Base-by-base conservation (phyloP, 2,113 vertebrate genomes). In the Oreochromis spilurus region DNA sequence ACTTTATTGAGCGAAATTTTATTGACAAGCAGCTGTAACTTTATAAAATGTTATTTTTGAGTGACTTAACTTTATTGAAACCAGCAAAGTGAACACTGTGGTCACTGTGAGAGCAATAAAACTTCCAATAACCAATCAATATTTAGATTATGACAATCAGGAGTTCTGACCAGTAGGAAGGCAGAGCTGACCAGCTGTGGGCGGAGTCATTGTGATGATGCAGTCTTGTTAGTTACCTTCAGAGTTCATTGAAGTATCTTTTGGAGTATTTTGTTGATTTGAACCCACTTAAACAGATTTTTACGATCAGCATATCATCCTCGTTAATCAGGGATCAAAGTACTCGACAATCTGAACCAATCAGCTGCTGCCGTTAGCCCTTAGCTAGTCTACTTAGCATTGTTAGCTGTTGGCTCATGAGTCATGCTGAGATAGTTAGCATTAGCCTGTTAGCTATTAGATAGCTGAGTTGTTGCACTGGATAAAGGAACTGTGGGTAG, bases 101-200 rank as follows among this genome's bases (percentile, higher is more conserved):
- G 80, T 83, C 79, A 87, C 84, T 86, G 67, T 80, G 50, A 88
- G 38, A 92, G 93, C 93, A 93, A 92, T 93, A 90, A 87, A 87
- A 55, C 62, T 21, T 83, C 90, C 55, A 77, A 89, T 84, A 14
- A 55, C 36, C 45, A 40, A 91, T 88, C 52, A 62, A 50, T 62
- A 57, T 11, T 55, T 85, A 83, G n/a, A 81, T 83, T 4, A 31
- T 65, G 87, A 91, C 89, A 93, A 90, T 93, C 91, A 86, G 62
- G 21, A 81, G 29, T 34, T 82, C 80, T 40, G 86, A 88, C 79
- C 77, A 79, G 86, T 70, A 29, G 19, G 48, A 84, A 62, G 24
- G 82, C 40, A 24, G 81, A 75, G 84, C 17, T 58, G 53, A 48
- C 4, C 52, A 53, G 75, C 79, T 82, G 77, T 79, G 57, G 54